A percentile compares a stretch with the other conserved stretches of the same genome.
Evolutionary conservation across 2,113 vertebrate genomes (phyloP).

Genomic region (Myotis lucifugus): DNA sequence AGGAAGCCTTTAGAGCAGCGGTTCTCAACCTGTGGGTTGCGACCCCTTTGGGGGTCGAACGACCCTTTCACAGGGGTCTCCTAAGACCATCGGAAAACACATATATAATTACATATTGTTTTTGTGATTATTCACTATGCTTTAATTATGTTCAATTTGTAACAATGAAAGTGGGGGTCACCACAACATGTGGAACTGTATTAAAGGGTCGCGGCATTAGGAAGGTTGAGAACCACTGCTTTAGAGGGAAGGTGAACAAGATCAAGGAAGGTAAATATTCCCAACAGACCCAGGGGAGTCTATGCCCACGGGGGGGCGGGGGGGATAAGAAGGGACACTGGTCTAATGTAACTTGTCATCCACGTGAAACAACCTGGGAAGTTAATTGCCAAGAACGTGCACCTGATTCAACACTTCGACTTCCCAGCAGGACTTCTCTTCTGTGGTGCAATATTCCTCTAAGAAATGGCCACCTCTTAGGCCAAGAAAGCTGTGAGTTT

Average conservation of each 20-base stretch:
- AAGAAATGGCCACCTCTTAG: neutral
- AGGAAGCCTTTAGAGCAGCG: neutral
- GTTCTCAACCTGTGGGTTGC: too few species aligned
- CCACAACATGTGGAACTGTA: too few species aligned
- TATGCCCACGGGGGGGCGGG: neutral
- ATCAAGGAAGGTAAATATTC: neutral
- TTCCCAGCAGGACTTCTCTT: neutral
- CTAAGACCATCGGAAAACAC: too few species aligned
- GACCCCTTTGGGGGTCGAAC: too few species aligned
- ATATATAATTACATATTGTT: too few species aligned
- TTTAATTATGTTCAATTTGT: too few species aligned
- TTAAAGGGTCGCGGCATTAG: too few species aligned
- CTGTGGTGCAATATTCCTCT: constrained; percentile 35
- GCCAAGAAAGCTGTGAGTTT: neutral
- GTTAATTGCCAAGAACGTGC: neutral
- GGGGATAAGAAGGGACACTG: neutral
- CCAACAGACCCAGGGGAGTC: neutral
- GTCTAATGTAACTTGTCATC: neutral
- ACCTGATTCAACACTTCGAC: constrained; percentile 17
- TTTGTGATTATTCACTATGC: too few species aligned
- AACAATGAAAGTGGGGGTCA: too few species aligned
- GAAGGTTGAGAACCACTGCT: neutral
- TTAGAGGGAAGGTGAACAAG: neutral
- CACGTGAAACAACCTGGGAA: neutral
- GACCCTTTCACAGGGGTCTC: too few species aligned